Conservation (phyloP, 1,140 invertebrate genomes). For the Drosophila ercepeae region DNA sequence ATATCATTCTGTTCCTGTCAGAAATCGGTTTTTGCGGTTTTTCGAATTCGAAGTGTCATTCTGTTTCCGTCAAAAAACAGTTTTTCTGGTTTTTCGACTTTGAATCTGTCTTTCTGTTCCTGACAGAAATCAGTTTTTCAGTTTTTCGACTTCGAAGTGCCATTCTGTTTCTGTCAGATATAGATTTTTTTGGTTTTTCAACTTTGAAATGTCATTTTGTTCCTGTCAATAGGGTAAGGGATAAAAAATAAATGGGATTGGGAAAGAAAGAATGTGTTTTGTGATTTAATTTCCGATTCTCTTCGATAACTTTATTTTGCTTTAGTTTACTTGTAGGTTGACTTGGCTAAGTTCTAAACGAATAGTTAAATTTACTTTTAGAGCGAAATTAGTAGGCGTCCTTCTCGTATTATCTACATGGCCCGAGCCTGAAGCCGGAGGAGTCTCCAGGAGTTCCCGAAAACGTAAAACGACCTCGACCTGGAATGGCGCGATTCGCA, state of each 20-base stretch:
- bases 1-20: too few species aligned
- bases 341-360: constrained; percentile 57
- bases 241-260: neutral
- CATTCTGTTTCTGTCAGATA: too few species aligned
- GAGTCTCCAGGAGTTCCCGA: constrained; percentile 8
- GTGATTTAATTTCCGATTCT: constrained; percentile 21
- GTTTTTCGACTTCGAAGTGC: too few species aligned
- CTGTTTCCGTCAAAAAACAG: too few species aligned
- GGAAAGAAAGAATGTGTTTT: constrained; percentile 32
- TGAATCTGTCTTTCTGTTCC: too few species aligned
- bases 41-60: too few species aligned
- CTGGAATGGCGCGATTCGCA: constrained; percentile 24
- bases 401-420: constrained; percentile 53
- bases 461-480: constrained; percentile 34
- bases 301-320: constrained; percentile 41
- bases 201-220: too few species aligned
- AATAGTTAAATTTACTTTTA: constrained; percentile 42
- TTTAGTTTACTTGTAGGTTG: constrained; percentile 40
- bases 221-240: too few species aligned
- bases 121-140: too few species aligned
- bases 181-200: too few species aligned
- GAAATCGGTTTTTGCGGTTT: too few species aligned
- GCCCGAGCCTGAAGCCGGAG: neutral
- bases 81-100: too few species aligned
- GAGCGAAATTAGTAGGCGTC: constrained; percentile 49